phyloP scores from a whole-genome alignment of 1,140 invertebrate genomes.

The Drosophila melanica region DNA sequence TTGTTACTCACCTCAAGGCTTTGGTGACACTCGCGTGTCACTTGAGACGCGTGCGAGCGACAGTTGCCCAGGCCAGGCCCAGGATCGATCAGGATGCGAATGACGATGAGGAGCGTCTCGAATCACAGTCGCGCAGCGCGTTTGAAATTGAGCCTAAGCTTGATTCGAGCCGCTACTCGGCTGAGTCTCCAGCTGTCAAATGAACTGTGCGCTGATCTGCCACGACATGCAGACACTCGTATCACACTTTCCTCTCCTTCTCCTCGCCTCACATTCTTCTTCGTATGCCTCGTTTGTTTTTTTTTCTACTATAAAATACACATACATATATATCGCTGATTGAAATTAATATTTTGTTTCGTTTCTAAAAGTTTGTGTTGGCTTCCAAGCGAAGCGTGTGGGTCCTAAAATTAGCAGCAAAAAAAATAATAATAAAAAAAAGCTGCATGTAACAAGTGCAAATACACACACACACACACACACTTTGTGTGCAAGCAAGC shows the following conservation, averaged over 20 bases:
- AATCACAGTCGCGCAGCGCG: constrained; percentile 46
- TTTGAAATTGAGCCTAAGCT: constrained; percentile 77
- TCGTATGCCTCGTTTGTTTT: constrained; percentile 15
- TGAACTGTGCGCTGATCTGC: constrained; percentile 73
- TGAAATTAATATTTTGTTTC: constrained; percentile 79
- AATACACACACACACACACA: constrained; percentile 1
- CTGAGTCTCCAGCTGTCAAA: constrained; percentile 48
- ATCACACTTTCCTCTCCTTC: constrained; percentile 53
- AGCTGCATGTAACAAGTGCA: constrained; percentile 27
- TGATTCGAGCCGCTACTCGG: constrained; percentile 44
- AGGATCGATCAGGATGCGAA: constrained; percentile 25
- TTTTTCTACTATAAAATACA: constrained; percentile 10
- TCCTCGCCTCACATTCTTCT: constrained; percentile 39
- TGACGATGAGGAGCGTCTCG: constrained; percentile 7
- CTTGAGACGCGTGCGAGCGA: constrained; percentile 82
- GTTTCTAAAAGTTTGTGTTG: constrained; percentile 47
- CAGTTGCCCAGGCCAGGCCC: constrained; percentile 48
- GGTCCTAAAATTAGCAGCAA: constrained; percentile 21
- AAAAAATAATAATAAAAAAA: constrained; percentile 22
- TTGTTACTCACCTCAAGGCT: constrained; percentile 27
- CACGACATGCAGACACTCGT: constrained; percentile 43
- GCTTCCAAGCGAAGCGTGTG: constrained; percentile 63
- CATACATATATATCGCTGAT: constrained; percentile 40
- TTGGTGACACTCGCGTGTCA: constrained; percentile 72
- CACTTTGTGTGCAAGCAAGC: no score